Base-by-base conservation (phyloP, 2,888 invertebrate species). In the Epinotia demarniana region DNA sequence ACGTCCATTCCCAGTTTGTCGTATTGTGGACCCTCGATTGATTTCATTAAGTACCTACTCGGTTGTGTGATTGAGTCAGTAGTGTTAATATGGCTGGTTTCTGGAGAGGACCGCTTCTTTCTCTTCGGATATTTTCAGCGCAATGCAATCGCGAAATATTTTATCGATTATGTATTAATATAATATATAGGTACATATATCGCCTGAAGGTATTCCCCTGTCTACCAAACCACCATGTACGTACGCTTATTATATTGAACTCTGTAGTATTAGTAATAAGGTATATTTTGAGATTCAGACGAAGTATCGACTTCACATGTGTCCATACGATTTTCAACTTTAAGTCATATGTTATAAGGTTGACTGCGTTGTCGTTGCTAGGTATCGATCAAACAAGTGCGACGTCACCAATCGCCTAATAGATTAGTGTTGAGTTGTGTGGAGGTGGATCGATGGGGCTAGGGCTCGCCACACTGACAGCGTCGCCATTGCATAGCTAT, bases 341-440 rank as follows among this genome's bases (percentile, higher is more conserved):
- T 66, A 71, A 53, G 19, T n/a, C 9, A 0, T 3, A 3, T 4
- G 49, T 12, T 11, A 53, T 60, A 71, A 55, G 60, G 53, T n/a
- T 46, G 39, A 49, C 33, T n/a, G 58, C 23, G 60, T 53, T 49
- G 60, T 5, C 18, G 19, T 1, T 23, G 58, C 23, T 13, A 1
- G 57, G 58, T 75, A 75, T 75, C 70, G 75, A 75, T 64, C 75
- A 70, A 75, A 75, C 75, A 71, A 13, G n/a, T 64, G 57, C 23
- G 66, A 72, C 70, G 70, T 71, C 75, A 66, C 58, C 75, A 69
- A 75, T 71, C 70, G 75, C 60, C 64, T 70, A 71, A 74, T 70
- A 74, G 74, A 74, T 72, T 69, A 70, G 46, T 63, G 46, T 57
- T 19, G 64, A 57, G 64, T 64, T 67, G 58, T 70, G 64, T 63